Evolutionary conservation across 2,888 invertebrate genomes (phyloP).

Genomic region (Psococerastis gibbosa): DNA sequence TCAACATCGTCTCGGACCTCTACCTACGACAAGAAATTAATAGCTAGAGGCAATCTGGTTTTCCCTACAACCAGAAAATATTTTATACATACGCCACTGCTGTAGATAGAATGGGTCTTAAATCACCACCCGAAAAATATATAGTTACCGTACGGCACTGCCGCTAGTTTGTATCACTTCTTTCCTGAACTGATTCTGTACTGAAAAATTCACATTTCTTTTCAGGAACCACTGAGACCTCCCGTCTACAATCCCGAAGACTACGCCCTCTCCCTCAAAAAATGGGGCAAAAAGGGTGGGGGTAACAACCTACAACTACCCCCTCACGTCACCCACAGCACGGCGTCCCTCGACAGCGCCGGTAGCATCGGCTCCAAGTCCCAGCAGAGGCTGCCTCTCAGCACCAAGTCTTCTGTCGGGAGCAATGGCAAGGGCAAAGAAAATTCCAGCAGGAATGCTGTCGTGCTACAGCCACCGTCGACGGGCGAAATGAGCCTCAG

Average conservation of each 20-base stretch:
- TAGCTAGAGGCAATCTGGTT: too few relatives aligned
- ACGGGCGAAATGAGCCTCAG: constrained; percentile 61
- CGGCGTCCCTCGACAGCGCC: constrained; percentile 13
- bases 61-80: too few relatives aligned
- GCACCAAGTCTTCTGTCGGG: constrained; percentile 27
- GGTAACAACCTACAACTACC: constrained; percentile 24
- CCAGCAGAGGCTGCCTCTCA: constrained; percentile 11
- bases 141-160: too few relatives aligned
- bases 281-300: constrained; percentile 51
- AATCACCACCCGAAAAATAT: too few relatives aligned
- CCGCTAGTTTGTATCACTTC: too few relatives aligned
- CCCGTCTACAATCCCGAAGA: constrained; percentile 84
- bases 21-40: too few relatives aligned
- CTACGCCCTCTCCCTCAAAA: constrained; percentile 58
- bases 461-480: constrained; percentile 27
- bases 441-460: constrained; percentile 31
- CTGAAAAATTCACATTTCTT: too few relatives aligned
- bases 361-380: constrained; percentile 11
- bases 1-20: too few relatives aligned
- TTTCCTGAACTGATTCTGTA: too few relatives aligned
- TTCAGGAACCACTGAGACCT: constrained; percentile 62
- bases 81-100: too few relatives aligned
- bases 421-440: constrained; percentile 31
- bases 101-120: too few relatives aligned
- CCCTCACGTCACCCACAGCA: neutral